phyloP scores from a whole-genome alignment of 1,140 invertebrate species.

The Papilio machaon region DNA sequence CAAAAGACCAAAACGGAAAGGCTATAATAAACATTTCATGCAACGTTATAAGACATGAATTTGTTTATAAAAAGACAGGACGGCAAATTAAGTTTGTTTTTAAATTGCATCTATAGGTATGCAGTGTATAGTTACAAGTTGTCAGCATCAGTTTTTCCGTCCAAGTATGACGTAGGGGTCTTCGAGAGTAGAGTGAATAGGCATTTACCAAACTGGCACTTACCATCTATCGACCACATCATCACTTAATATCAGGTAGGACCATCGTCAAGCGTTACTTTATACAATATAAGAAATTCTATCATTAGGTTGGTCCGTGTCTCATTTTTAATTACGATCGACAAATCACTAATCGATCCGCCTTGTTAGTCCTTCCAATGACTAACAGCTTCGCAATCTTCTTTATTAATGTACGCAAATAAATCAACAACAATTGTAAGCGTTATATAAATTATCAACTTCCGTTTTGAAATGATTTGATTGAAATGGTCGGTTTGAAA shows the following conservation, averaged over 20 bases:
- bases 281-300: no score
- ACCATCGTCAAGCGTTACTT: no score
- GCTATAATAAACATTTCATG: not conserved
- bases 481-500: constrained; percentile 18
- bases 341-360: constrained; percentile 42
- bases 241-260: no score
- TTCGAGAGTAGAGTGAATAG: no score
- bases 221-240: no score
- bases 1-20: not conserved
- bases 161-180: not conserved
- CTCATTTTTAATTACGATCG: constrained; percentile 56
- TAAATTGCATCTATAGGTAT: not conserved
- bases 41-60: not conserved
- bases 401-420: constrained; percentile 30
- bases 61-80: constrained; percentile 2
- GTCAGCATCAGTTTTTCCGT: not conserved
- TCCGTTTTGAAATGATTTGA: constrained; percentile 15
- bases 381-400: constrained; percentile 34
- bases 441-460: constrained; percentile 34
- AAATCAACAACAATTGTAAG: constrained; percentile 30
- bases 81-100: constrained; percentile 3
- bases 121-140: not conserved
- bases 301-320: constrained; percentile 44
- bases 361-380: constrained; percentile 42
- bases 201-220: no score